A percentile compares a stretch with the other conserved stretches of the same genome.
Evolutionary conservation across 2,888 invertebrate genomes (phyloP).

Genomic region (Hydrotaea diabolus): DNA sequence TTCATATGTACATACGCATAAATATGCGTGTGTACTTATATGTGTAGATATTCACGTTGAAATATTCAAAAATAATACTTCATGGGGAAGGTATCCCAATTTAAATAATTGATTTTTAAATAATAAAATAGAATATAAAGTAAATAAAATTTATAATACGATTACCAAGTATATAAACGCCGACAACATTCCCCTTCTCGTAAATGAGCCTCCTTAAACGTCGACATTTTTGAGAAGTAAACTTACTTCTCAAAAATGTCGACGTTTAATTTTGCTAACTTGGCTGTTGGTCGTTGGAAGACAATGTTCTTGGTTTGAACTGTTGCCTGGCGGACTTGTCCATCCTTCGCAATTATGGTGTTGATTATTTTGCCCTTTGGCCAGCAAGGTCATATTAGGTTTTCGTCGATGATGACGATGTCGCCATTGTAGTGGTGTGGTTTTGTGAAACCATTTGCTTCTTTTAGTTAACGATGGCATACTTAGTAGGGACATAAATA

Average conservation of each 20-base stretch:
- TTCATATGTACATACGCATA: neutral
- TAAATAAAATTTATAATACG: neutral
- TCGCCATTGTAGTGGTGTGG: conserved; percentile 51
- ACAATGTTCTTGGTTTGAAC: conserved; percentile 18
- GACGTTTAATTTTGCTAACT: conserved; percentile 40
- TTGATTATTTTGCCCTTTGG: conserved; percentile 49
- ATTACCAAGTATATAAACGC: neutral
- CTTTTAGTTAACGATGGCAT: conserved; percentile 47
- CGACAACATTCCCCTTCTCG: conserved; percentile 42
- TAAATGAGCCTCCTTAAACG: conserved; percentile 30
- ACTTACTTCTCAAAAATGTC: conserved; percentile 29
- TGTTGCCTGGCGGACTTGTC: conserved; percentile 21
- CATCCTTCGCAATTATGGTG: conserved; percentile 8
- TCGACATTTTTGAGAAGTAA: too few species aligned
- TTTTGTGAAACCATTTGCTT: conserved; percentile 59
- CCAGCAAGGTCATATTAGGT: conserved; percentile 54
- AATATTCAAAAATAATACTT: neutral
- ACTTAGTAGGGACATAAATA: too few species aligned
- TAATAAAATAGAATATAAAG: neutral
- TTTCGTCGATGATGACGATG: conserved; percentile 59
- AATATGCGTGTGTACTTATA: neutral
- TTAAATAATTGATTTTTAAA: too few species aligned
- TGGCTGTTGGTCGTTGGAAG: conserved; percentile 19
- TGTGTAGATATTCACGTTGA: neutral
- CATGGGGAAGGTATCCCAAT: neutral